Base-by-base conservation (phyloP, 2,888 invertebrate genomes). In the Tetrapedia diversipes region DNA sequence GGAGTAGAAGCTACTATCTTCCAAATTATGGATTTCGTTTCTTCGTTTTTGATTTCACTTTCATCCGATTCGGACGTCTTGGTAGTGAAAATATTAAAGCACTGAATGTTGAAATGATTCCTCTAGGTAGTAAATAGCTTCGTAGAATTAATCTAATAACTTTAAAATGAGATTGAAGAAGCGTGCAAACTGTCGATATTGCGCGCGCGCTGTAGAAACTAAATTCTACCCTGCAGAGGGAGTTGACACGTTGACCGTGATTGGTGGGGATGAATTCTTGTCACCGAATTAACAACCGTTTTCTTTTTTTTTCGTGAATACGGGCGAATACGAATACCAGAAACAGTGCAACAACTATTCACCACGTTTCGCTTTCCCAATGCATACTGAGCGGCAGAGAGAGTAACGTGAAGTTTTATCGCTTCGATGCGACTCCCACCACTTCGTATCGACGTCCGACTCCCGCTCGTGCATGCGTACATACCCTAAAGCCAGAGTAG, bases 351-450 rank as follows among this genome's bases (percentile, higher is more conserved):
- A 47, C 22, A 14, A 16, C 8, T 11, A 3, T 22, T 24, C 54
- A 2, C 7, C 24, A 2, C 37, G 29, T 37, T 57, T 56, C 19
- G 49, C 22, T 80, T 51, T 53, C 56, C 61, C 34, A 65, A 37
- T 74, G 63, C 75, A 80, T 70, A 89, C 89, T 89, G 86, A 87
- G 78, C 79, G 49, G 66, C 43, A 71, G 74, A 78, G 84, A 84
- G 84, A 83, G 74, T 81, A 79, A 69, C 80, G 70, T 80, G 86
- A 88, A 86, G 83, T 89, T 89, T 88, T 88, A 89, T 89, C 87
- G 85, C 47, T 64, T 70, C 68, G 80, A 37, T 45, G 72, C 64
- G 65, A 51, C 51, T 79, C 68, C 80, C 71, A 56, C 74, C 68
- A 64, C 11, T 11, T 22, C 34, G 54, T 66, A 69, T 69, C 66